phyloP scores from a whole-genome alignment of 2,797 vertebrate species.

The Microchirus variegatus region DNA sequence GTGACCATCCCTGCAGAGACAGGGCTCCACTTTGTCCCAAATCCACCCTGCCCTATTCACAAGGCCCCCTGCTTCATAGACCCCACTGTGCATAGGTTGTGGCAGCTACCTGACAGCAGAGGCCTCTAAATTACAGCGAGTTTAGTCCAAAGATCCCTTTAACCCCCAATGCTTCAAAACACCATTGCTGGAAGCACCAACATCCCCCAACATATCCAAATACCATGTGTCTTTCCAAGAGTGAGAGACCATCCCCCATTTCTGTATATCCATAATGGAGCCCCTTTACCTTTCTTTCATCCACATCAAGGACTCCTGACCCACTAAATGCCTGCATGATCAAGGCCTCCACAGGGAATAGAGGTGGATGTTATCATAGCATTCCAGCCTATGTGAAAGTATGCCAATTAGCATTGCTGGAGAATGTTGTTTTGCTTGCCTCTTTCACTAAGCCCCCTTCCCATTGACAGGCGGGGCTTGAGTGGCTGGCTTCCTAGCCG shows the following conservation, averaged over 20 bases:
- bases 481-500: conserved; percentile 37
- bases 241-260: conserved; percentile 44
- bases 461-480: conserved; percentile 22
- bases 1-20: conserved; percentile 74
- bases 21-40: conserved; percentile 79
- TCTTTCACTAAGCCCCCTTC: conserved; percentile 47
- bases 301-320: conserved; percentile 66
- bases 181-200: conserved; percentile 32
- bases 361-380: conserved; percentile 76
- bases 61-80: conserved; percentile 36
- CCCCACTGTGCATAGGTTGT: conserved; percentile 52
- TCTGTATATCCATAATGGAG: conserved; percentile 53
- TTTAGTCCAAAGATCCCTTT: conserved; percentile 36
- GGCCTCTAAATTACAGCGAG: conserved; percentile 62
- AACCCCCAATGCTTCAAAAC: conserved; percentile 40
- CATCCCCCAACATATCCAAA: conserved; percentile 52
- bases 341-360: conserved; percentile 64
- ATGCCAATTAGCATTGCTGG: conserved; percentile 74
- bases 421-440: conserved; percentile 70
- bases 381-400: conserved; percentile 75
- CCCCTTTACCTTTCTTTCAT: conserved; percentile 69
- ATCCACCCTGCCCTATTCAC: conserved; percentile 40
- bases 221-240: conserved; percentile 51
- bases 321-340: conserved; percentile 73
- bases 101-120: conserved; percentile 71